Percentiles rank a stretch among this genome's conserved stretches.
Conservation (phyloP, 2,113 vertebrate species). For the Taurulus bubalis region DNA sequence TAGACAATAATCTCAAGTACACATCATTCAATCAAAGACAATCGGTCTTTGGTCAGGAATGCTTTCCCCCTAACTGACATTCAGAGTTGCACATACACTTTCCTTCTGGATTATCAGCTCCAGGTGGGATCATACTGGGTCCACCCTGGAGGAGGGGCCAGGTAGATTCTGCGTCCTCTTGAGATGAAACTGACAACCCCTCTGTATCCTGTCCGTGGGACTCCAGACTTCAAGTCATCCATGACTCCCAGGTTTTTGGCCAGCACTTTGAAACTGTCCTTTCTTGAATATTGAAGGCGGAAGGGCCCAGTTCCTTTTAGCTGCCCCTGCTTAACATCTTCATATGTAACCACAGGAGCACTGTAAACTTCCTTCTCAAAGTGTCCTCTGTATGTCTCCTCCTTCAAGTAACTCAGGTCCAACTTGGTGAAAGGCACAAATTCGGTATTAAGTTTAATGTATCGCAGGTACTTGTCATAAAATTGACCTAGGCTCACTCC, state of each 20-base stretch:
- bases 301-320: conserved; percentile 83
- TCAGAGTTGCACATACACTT: conserved; percentile 1
- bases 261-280: conserved; percentile 90
- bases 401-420: conserved; percentile 89
- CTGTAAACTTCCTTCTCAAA: conserved; percentile 86
- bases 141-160: conserved; percentile 92
- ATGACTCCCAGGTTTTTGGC: conserved; percentile 92
- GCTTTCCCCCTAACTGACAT: not conserved
- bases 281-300: conserved; percentile 87
- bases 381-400: conserved; percentile 78
- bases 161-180: conserved; percentile 87
- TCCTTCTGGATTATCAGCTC: conserved; percentile 81
- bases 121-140: conserved; percentile 89
- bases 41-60: conserved; percentile 69
- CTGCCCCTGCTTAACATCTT: conserved; percentile 85
- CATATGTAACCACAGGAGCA: conserved; percentile 82
- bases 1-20: conserved; percentile 10
- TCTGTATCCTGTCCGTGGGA: conserved; percentile 91
- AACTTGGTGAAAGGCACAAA: conserved; percentile 91
- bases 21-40: conserved; percentile 8
- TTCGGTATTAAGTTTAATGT: conserved; percentile 92
- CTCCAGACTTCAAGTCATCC: conserved; percentile 96
- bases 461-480: conserved; percentile 93
- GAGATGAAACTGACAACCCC: conserved; percentile 91
- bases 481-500: conserved; percentile 97